Evolutionary conservation across 2,888 invertebrate species (phyloP).

Genomic region (Spodoptera littoralis): DNA sequence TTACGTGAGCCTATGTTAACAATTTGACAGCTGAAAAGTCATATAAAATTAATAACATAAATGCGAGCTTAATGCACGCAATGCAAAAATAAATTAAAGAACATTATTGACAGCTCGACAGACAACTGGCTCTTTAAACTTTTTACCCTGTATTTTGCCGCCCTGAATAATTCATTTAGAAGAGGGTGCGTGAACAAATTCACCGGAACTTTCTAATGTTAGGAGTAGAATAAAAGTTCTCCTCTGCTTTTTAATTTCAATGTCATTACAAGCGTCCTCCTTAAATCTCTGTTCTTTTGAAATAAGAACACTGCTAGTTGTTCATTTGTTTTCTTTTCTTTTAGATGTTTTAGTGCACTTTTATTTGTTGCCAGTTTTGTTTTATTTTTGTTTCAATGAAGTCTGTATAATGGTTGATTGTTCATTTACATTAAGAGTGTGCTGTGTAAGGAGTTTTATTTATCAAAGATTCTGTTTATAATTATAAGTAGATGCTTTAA

Average conservation of each 20-base stretch:
- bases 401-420: too few relatives aligned
- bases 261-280: slow-evolving; percentile 60
- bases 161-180: slow-evolving; percentile 77
- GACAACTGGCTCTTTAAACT: slow-evolving; percentile 73
- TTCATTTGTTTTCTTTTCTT: slow-evolving; percentile 14
- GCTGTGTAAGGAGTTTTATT: too few relatives aligned
- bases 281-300: slow-evolving; percentile 50
- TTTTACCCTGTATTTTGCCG: slow-evolving; percentile 70
- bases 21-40: not conserved
- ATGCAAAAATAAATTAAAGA: slow-evolving; percentile 72
- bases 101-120: slow-evolving; percentile 77
- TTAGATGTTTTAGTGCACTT: slow-evolving; percentile 1
- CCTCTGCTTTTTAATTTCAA: slow-evolving; percentile 65
- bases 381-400: too few relatives aligned
- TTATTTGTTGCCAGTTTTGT: not conserved
- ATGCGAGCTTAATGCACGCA: slow-evolving; percentile 44
- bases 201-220: slow-evolving; percentile 66
- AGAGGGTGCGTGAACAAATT: slow-evolving; percentile 76
- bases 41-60: slow-evolving; percentile 31
- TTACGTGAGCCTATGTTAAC: too few relatives aligned
- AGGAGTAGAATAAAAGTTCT: slow-evolving; percentile 65
- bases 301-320: slow-evolving; percentile 27
- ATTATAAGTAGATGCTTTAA: too few relatives aligned
- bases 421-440: too few relatives aligned
- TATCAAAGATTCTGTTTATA: too few relatives aligned